phyloP scores from a whole-genome alignment of 2,113 vertebrate species.

The Bubo blakistoni region DNA sequence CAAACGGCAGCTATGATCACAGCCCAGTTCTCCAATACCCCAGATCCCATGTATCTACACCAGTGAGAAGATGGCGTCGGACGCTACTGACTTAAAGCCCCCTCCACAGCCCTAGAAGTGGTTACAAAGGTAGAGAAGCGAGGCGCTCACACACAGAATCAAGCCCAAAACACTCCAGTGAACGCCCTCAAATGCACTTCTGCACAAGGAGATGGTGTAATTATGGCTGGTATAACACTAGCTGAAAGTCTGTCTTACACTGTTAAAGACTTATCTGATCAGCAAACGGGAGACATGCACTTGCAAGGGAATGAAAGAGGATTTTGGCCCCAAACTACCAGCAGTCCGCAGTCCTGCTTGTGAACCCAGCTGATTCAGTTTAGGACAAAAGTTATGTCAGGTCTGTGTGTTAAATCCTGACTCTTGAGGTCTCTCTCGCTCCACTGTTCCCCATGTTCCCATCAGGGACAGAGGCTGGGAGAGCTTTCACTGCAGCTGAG shows the following conservation, averaged over 20 bases:
- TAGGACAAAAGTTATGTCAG: not conserved
- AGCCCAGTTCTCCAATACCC: not conserved
- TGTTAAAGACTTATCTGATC: not conserved
- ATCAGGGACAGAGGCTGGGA: not conserved
- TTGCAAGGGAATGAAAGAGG: not conserved
- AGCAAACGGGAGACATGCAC: not conserved
- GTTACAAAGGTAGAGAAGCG: not conserved
- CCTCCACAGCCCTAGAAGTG: not conserved
- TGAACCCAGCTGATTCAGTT: not conserved
- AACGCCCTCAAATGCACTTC: not conserved
- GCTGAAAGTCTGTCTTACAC: not conserved
- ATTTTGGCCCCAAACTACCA: not conserved
- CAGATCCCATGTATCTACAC: not conserved
- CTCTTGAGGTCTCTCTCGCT: slow-evolving; percentile 14
- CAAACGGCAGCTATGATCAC: not conserved
- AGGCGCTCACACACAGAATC: not conserved
- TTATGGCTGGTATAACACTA: not conserved
- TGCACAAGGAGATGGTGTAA: not conserved
- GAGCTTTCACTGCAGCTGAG: not conserved
- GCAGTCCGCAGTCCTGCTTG: not conserved
- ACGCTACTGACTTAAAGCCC: not conserved
- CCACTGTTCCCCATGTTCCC: not conserved
- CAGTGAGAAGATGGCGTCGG: not conserved
- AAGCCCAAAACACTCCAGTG: not conserved
- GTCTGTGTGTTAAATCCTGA: not conserved